phyloP scores from a whole-genome alignment of 30 jellyfish, hydroid and myxozoan genomes.

The Aurelia coerulea region DNA sequence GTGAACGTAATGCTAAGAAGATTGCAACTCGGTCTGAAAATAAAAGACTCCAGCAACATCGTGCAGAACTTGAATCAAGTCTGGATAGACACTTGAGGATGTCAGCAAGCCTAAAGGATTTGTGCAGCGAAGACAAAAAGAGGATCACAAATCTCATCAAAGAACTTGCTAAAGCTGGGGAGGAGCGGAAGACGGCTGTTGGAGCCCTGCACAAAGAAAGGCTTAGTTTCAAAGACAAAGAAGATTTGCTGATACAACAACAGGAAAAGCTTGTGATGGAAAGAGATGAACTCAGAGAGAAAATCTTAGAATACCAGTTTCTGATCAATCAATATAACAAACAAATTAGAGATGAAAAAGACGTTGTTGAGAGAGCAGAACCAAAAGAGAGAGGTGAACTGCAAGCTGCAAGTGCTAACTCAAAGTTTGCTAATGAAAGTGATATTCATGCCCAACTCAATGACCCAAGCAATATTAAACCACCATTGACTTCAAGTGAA shows the following conservation, averaged over 20 bases:
- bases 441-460: too few species aligned
- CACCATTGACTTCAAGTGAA: neutral
- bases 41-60: neutral
- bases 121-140: slow-evolving; percentile 46
- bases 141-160: slow-evolving; percentile 77
- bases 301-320: slow-evolving; percentile 63
- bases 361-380: neutral
- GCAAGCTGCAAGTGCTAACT: too few species aligned
- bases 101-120: slow-evolving; percentile 53
- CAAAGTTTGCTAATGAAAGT: too few species aligned
- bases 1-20: too few species aligned
- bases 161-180: slow-evolving; percentile 92
- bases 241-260: slow-evolving; percentile 23
- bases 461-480: slow-evolving; percentile 8
- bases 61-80: too few species aligned
- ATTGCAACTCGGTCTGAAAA: neutral
- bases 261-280: slow-evolving; percentile 59
- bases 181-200: slow-evolving; percentile 74
- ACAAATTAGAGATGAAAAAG: slow-evolving; percentile 43
- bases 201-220: slow-evolving; percentile 58
- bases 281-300: slow-evolving; percentile 68
- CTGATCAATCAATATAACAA: slow-evolving; percentile 43
- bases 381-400: too few species aligned
- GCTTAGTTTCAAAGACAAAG: slow-evolving; percentile 46
- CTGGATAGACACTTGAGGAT: slow-evolving; percentile 1